Base-by-base conservation (phyloP, 1,140 invertebrate species). In the Diprion similis region DNA sequence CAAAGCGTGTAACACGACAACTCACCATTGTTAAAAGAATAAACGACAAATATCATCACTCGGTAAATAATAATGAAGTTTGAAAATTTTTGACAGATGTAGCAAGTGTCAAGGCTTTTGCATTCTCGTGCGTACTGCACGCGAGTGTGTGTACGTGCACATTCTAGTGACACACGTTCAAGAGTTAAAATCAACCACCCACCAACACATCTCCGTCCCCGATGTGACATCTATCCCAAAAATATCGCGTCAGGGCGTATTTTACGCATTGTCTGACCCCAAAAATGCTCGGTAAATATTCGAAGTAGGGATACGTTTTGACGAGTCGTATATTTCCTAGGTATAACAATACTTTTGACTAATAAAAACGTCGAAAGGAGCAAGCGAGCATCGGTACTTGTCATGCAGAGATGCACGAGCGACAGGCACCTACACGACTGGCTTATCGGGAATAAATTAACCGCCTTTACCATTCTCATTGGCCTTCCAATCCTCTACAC, bases 161-260 rank as follows among this genome's bases (percentile, higher is more conserved):
- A 13, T 59, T 59, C 11, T 17, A 59, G 51, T 59, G 24, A 59
- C 11, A 59, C 51, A 17, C 24, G 24, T 37, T 37, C 24, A 59
- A 17, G n/a, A 59, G 51, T 59, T 59, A 59, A 59, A 59, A 59
- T 59, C 51, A 59, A 59, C 51, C 71, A 68, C 59, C 69, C 72
- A 78, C 72, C 78, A 77, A 75, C 71, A 68, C 68, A 70, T 71
- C 71, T 71, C 65, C 76, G 51, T 71, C 70, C 68, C 78, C 79
- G 79, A 82, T 81, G 80, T 83, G 81, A 82, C 81, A 83, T 82
- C 81, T 82, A 82, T 83, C 80, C 81, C 81, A 83, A 82, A 83
- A 83, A 83, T 83, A 83, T 82, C 80, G 79, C 73, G 78, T 77
- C 75, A 76, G 71, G 73, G 73, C 68, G 78, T 73, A 76, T 81